A percentile compares a stretch with the other conserved stretches of the same genome.
Conservation (phyloP, 1,140 invertebrate genomes). For the Drosophila repleta region DNA sequence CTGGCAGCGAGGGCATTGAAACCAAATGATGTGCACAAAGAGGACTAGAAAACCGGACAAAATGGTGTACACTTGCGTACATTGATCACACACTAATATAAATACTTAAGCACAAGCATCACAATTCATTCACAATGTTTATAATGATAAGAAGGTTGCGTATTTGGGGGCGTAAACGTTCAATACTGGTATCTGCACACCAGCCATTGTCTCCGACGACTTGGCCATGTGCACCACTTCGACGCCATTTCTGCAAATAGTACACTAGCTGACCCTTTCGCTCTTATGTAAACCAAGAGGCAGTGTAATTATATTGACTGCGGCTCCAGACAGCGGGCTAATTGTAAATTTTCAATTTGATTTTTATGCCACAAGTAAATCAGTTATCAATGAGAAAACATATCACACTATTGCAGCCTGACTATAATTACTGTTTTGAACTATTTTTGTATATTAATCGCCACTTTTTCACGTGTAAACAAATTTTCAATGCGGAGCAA, state of each 20-base stretch:
- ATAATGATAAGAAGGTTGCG: neutral
- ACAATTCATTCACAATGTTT: constrained; percentile 4
- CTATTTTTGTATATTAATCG: constrained; percentile 17
- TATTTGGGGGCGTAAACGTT: constrained; percentile 11
- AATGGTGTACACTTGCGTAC: constrained; percentile 63
- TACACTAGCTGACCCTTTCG: constrained; percentile 65
- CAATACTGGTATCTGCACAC: constrained; percentile 29
- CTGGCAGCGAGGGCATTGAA: constrained; percentile 71
- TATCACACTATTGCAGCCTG: constrained; percentile 8
- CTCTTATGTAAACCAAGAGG: constrained; percentile 67
- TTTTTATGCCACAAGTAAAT: constrained; percentile 37
- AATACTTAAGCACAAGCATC: constrained; percentile 9
- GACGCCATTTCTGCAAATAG: constrained; percentile 74
- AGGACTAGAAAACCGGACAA: constrained; percentile 76
- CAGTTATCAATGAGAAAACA: constrained; percentile 35
- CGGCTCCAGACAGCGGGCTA: constrained; percentile 69
- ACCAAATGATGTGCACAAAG: constrained; percentile 71
- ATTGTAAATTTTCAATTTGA: constrained; percentile 68
- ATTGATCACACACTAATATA: constrained; percentile 13
- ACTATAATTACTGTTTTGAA: constrained; percentile 44
- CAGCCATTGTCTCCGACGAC: constrained; percentile 35
- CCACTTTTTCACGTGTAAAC: constrained; percentile 54
- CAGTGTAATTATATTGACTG: constrained; percentile 62
- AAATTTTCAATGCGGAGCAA: constrained; percentile 69
- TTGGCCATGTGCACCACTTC: constrained; percentile 75